phyloP scores from a whole-genome alignment of 2,113 vertebrate species.

The Oceanodroma tethys region DNA sequence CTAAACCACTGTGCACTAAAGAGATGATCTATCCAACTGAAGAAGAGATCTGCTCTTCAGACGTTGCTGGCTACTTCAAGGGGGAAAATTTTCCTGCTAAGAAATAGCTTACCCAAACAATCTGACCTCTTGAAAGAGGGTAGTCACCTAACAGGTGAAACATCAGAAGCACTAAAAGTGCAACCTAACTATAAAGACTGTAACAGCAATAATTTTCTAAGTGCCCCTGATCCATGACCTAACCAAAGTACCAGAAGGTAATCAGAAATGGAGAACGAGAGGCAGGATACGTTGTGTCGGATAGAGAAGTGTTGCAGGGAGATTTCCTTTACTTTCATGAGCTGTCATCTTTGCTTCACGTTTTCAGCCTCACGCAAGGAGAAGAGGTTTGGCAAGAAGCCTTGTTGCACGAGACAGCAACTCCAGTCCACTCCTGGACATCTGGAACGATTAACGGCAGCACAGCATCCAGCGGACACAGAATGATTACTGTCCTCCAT shows the following conservation, averaged over 20 bases:
- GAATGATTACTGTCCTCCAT: constrained; percentile 86
- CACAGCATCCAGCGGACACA: background rate
- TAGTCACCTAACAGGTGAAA: background rate
- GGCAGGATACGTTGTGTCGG: background rate
- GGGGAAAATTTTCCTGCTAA: background rate
- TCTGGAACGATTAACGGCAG: background rate
- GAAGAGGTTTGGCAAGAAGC: constrained; percentile 6
- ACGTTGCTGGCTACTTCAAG: background rate
- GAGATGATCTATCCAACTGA: background rate
- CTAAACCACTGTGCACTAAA: background rate
- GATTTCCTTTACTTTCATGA: constrained; percentile 2
- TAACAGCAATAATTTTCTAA: background rate
- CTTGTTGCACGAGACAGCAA: background rate
- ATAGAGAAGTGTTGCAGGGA: constrained; percentile 2
- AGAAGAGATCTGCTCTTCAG: background rate
- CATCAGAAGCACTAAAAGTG: background rate
- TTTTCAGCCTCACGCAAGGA: background rate
- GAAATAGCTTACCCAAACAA: background rate
- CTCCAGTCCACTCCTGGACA: background rate
- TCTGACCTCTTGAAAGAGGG: background rate
- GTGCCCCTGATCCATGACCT: constrained; percentile 23
- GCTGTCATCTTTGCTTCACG: background rate
- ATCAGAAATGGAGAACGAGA: background rate
- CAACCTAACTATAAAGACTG: background rate
- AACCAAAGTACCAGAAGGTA: background rate